These are phyloP conservation scores for Merluccius polli DNA, from an alignment of 2,797 vertebrate genomes.

Conservation along the genomic window DNA sequence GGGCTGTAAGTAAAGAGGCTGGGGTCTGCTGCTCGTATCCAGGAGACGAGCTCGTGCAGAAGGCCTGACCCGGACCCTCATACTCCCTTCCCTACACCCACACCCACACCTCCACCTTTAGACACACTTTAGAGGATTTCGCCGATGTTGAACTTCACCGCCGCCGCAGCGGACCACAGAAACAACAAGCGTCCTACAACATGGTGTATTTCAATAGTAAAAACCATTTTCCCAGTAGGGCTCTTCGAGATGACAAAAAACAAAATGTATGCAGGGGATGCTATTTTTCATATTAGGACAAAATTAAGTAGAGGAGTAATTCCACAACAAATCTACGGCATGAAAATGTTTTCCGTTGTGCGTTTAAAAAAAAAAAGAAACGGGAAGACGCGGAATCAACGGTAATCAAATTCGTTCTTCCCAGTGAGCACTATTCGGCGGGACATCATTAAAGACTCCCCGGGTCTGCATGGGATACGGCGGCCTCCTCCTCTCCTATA, in stretches of 20 bases:
- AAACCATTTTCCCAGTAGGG: background rate
- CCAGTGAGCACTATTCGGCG: slow-evolving; percentile 60
- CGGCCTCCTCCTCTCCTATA: slow-evolving; percentile 29
- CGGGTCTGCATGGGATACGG: slow-evolving; percentile 52
- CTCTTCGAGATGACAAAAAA: slow-evolving; percentile 17
- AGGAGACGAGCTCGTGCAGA: slow-evolving; percentile 48
- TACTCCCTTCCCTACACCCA: slow-evolving; percentile 7
- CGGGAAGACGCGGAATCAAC: slow-evolving; percentile 36
- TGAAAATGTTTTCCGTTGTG: background rate
- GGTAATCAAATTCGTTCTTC: slow-evolving; percentile 70
- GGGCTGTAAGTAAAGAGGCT: slow-evolving; percentile 71
- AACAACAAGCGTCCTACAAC: background rate
- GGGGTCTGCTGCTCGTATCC: slow-evolving; percentile 51
- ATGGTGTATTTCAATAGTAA: background rate
- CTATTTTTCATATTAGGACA: background rate
- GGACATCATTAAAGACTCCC: slow-evolving; percentile 69
- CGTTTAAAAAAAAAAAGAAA: too few species aligned
- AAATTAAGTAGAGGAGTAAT: background rate
- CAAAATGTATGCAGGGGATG: background rate
- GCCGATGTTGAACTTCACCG: slow-evolving; percentile 16
- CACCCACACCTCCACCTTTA: background rate
- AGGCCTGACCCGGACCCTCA: slow-evolving; percentile 20
- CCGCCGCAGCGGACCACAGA: slow-evolving; percentile 13
- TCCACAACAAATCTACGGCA: background rate
- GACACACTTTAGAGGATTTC: slow-evolving; percentile 13